phyloP scores from a whole-genome alignment of 2,797 vertebrate genomes.

The Spheniscus humboldti region DNA sequence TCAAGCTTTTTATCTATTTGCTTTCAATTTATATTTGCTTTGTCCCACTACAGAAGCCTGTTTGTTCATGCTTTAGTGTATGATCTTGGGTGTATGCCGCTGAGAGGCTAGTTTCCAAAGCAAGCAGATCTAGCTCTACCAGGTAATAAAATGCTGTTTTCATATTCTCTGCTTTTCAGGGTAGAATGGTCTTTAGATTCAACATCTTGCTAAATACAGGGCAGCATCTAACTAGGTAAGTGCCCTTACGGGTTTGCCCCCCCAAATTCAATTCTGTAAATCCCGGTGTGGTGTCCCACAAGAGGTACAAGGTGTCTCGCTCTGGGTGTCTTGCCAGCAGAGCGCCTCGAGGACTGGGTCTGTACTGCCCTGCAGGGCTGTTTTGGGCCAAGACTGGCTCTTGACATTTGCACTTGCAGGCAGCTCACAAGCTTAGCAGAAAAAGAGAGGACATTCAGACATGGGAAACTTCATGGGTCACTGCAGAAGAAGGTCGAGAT shows the following conservation, averaged over 20 bases:
- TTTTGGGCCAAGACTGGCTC: not conserved
- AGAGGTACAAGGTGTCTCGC: not conserved
- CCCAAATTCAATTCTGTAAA: not conserved
- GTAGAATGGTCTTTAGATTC: not conserved
- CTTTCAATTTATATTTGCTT: not conserved
- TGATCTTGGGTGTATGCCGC: not conserved
- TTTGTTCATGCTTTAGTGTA: not conserved
- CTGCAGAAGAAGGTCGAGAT: not conserved
- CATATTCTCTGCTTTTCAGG: not conserved
- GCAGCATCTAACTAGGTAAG: not conserved
- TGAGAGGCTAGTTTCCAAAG: not conserved
- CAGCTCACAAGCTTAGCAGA: not conserved
- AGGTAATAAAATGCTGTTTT: not conserved
- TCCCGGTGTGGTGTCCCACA: fast-evolving
- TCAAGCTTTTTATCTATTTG: not conserved
- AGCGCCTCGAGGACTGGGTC: not conserved
- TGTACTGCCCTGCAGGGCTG: fast-evolving
- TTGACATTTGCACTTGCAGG: not conserved
- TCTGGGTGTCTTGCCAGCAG: not conserved
- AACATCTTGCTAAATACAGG: not conserved
- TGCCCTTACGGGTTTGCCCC: not conserved
- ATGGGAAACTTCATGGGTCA: not conserved
- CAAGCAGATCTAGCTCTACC: not conserved
- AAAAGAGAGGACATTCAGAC: not conserved
- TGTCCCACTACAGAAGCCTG: not conserved